A percentile compares a stretch with the other conserved stretches of the same genome.
Evolutionary conservation across 1,140 invertebrate genomes (phyloP).

Genomic region (Drosophila navojoa): DNA sequence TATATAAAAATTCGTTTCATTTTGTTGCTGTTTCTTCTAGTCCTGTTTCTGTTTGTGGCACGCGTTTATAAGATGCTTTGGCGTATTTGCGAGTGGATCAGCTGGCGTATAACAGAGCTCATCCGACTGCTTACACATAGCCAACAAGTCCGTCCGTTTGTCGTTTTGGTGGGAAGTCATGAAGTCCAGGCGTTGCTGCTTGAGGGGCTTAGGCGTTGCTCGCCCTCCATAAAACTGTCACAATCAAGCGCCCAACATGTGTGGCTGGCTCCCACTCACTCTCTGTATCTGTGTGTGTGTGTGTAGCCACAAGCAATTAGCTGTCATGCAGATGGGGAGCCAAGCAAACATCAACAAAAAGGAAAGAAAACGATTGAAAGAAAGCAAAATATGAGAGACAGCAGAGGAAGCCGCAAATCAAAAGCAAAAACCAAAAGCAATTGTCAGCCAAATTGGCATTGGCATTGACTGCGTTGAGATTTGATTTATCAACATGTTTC

Average conservation of each 20-base stretch:
- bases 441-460: slow-evolving; percentile 79
- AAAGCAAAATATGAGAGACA: background rate
- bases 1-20: no score
- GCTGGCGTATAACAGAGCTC: slow-evolving; percentile 53
- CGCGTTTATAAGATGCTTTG: slow-evolving; percentile 11
- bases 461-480: slow-evolving; percentile 77
- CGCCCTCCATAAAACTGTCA: slow-evolving; percentile 41
- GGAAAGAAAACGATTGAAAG: background rate
- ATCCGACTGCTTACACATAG: slow-evolving; percentile 50
- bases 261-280: background rate
- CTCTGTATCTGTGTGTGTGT: background rate
- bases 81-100: slow-evolving; percentile 50
- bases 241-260: slow-evolving; percentile 16
- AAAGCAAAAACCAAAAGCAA: slow-evolving; percentile 57
- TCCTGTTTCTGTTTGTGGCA: background rate
- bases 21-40: no score
- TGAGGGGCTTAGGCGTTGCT: slow-evolving; percentile 48
- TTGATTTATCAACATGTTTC: slow-evolving; percentile 81
- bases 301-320: slow-evolving; percentile 63
- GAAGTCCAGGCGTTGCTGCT: slow-evolving; percentile 31
- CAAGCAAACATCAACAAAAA: slow-evolving; percentile 24
- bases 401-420: slow-evolving; percentile 32
- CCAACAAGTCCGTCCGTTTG: slow-evolving; percentile 14
- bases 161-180: background rate
- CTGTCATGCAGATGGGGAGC: slow-evolving; percentile 45